These are phyloP conservation scores for Mactra quadrangularis DNA, from an alignment of 1,140 invertebrate genomes.

Conservation along the genomic window DNA sequence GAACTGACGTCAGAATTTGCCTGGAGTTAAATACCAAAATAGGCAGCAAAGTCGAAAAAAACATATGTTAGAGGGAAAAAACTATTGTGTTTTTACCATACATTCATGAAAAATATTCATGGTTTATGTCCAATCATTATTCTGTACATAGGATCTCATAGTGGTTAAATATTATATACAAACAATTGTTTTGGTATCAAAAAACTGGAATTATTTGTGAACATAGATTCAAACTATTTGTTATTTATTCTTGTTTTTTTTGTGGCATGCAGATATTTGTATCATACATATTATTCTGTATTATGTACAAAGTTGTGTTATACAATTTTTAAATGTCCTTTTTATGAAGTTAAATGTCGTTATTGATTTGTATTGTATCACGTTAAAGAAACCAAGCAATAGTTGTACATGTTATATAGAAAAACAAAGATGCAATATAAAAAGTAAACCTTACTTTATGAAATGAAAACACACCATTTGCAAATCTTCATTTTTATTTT, in stretches of 20 bases:
- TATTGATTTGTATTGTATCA: slow-evolving; percentile 12
- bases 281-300: slow-evolving; percentile 16
- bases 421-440: slow-evolving; percentile 35
- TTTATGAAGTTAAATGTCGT: neutral
- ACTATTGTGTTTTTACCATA: no score
- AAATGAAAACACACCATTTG: no score
- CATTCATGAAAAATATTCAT: no score
- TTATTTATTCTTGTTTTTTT: slow-evolving; percentile 35
- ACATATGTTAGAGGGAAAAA: no score
- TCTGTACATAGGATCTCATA: slow-evolving; percentile 37
- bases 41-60: slow-evolving; percentile 36
- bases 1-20: slow-evolving; percentile 27
- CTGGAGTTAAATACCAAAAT: slow-evolving; percentile 7
- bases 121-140: slow-evolving; percentile 23
- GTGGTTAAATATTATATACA: slow-evolving; percentile 1
- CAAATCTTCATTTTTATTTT: no score
- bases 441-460: no score
- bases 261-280: neutral
- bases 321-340: slow-evolving; percentile 1
- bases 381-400: slow-evolving; percentile 14
- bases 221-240: slow-evolving; percentile 31
- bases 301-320: slow-evolving; percentile 10
- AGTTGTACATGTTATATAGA: no score
- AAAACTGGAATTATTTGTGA: slow-evolving; percentile 1
- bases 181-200: slow-evolving; percentile 31